Base-by-base conservation (phyloP, 2,888 invertebrate species). In the Chloroclysta siterata region DNA sequence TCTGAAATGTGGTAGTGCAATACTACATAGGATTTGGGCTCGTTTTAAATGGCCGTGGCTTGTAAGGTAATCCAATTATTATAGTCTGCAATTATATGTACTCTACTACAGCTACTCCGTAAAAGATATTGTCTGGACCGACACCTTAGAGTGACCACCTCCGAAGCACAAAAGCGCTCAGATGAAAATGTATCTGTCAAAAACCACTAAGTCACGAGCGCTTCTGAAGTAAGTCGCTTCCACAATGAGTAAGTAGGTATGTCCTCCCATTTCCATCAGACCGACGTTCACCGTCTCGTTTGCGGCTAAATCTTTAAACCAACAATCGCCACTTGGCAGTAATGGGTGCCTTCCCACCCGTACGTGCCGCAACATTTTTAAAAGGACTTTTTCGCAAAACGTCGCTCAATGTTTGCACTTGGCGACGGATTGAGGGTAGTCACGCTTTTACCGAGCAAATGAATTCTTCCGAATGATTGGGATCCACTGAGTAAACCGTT, bases 341-440 rank as follows among this genome's bases (percentile, higher is more conserved):
- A 93, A 93, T 93, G 93, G 93, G 88, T 85, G 88, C 85, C 87
- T 87, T 86, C 79, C 81, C 81, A 78, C 53, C 81, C 85, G 93
- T 89, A 92, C 92, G 92, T 92, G 92, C 91, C 92, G 85, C 86
- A 88, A 89, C 92, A 93, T 92, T 93, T 93, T 92, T 93, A 89
- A 92, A 89, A 86, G 90, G 93, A 92, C 92, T 93, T 93, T 93
- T 93, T 92, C 92, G 91, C 91, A 83, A 84, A 82, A 83, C 78
- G 82, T 77, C 82, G 81, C 78, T 80, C 72, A 74, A 78, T 91
- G 90, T 91, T 91, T 91, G 88, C 81, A 71, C 68, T 84, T 54
- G 62, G 62, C 72, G 74, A 69, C 71, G 82, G 84, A 85, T 85
- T 80, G 79, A 73, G 84, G 80, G 83, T 82, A 83, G 87, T 83